Conservation (phyloP, 2,888 invertebrate genomes). For the Tenthredo distinguenda region DNA sequence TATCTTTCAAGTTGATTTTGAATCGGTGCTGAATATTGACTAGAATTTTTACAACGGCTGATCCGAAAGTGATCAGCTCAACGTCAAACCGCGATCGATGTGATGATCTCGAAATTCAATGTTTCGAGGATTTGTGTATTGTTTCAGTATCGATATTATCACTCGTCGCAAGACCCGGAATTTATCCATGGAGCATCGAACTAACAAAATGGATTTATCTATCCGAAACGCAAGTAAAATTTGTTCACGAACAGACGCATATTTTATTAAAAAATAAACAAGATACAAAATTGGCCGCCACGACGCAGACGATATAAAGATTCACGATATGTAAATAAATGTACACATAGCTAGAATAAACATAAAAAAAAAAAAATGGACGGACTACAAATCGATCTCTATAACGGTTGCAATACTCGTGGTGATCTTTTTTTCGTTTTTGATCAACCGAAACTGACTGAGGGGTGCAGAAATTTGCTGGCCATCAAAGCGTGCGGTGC, state of each 20-base stretch:
- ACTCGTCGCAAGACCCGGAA: background rate
- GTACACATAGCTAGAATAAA: background rate
- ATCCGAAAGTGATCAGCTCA: background rate
- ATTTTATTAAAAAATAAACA: background rate
- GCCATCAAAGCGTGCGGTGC: background rate
- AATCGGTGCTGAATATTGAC: background rate
- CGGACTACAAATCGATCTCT: background rate
- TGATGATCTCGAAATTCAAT: background rate
- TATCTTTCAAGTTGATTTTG: background rate
- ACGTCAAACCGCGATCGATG: conserved; percentile 1
- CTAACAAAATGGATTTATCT: background rate
- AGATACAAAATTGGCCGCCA: background rate
- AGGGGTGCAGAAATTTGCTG: conserved; percentile 52
- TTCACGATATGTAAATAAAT: background rate
- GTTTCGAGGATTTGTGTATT: background rate
- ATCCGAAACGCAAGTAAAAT: background rate
- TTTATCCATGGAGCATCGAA: background rate
- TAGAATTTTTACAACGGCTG: background rate
- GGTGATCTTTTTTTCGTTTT: background rate
- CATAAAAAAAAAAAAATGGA: background rate
- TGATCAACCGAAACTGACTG: conserved; percentile 6
- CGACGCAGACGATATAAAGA: background rate
- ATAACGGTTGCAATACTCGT: background rate
- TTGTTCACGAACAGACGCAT: background rate
- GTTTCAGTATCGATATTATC: background rate